Conservation (phyloP, 92 coral and sea anemone species). For the Bergia puertoricense region DNA sequence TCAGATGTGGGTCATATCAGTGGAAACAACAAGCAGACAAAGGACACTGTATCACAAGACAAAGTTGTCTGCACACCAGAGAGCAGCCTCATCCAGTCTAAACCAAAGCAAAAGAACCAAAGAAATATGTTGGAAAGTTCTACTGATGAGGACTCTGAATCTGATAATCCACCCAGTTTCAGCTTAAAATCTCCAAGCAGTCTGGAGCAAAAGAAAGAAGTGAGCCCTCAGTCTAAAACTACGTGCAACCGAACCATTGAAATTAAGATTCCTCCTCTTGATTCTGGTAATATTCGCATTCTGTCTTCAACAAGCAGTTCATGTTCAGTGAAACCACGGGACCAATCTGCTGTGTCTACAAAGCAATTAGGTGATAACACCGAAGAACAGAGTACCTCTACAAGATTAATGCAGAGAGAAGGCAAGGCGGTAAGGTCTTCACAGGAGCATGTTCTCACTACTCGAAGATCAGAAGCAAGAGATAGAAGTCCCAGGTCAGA, state of each 20-base stretch:
- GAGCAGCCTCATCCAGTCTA: background rate
- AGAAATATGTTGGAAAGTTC: constrained; percentile 16
- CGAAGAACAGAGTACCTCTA: background rate
- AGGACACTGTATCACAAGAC: background rate
- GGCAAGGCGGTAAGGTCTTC: background rate
- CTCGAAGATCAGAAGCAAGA: background rate
- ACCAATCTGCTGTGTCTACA: background rate
- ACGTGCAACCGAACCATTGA: background rate
- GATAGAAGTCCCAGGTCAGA: constrained; percentile 29
- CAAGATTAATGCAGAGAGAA: background rate
- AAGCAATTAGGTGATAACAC: background rate
- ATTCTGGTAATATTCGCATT: constrained; percentile 14
- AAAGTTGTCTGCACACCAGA: background rate
- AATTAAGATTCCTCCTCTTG: constrained; percentile 12
- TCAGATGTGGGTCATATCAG: background rate
- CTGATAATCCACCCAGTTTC: constrained; percentile 5
- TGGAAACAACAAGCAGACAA: background rate
- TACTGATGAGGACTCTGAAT: constrained; percentile 23
- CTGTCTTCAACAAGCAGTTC: background rate
- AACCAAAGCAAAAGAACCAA: background rate
- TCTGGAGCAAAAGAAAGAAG: background rate
- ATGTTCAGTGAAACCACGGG: background rate
- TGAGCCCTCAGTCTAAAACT: background rate
- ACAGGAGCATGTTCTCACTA: background rate
- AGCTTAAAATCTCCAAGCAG: constrained; percentile 11